These are phyloP conservation scores for Platygyra sinensis DNA, from an alignment of 64 coral and sea anemone species.

Conservation along the genomic window DNA sequence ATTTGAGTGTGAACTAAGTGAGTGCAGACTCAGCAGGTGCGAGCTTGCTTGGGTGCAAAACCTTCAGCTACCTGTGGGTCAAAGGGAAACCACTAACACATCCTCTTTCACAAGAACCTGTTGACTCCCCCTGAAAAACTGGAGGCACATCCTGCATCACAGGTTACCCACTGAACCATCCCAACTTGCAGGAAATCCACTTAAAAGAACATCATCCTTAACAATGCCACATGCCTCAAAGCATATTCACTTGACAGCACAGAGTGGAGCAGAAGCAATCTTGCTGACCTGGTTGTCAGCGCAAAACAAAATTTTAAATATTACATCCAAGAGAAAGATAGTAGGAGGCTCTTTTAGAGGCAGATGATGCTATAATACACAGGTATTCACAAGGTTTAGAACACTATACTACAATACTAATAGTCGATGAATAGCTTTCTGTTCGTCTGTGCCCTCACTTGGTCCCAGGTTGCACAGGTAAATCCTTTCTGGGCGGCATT, in stretches of 20 bases:
- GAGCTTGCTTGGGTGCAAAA: too few relatives aligned
- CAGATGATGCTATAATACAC: not conserved
- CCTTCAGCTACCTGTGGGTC: too few relatives aligned
- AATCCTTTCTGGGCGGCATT: slow-evolving; percentile 96
- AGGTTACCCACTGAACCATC: not conserved
- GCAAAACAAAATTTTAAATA: not conserved
- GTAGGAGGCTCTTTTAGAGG: not conserved
- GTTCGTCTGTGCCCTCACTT: not conserved
- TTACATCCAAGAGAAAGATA: not conserved
- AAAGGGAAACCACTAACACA: too few relatives aligned
- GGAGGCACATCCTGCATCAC: not conserved
- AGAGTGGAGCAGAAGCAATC: not conserved
- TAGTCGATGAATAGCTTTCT: not conserved
- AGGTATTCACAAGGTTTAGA: slow-evolving; percentile 19
- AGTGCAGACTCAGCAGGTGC: too few relatives aligned
- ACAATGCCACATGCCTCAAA: not conserved
- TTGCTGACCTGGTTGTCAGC: not conserved
- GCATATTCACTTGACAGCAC: not conserved
- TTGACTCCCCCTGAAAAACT: too few relatives aligned
- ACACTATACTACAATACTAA: slow-evolving; percentile 9
- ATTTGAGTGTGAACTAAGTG: too few relatives aligned
- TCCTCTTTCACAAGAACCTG: too few relatives aligned
- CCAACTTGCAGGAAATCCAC: not conserved
- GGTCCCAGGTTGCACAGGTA: slow-evolving; percentile 28
- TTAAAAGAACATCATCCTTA: not conserved